phyloP scores from a whole-genome alignment of 2,797 vertebrate species.

The Pantherophis vulpinus region DNA sequence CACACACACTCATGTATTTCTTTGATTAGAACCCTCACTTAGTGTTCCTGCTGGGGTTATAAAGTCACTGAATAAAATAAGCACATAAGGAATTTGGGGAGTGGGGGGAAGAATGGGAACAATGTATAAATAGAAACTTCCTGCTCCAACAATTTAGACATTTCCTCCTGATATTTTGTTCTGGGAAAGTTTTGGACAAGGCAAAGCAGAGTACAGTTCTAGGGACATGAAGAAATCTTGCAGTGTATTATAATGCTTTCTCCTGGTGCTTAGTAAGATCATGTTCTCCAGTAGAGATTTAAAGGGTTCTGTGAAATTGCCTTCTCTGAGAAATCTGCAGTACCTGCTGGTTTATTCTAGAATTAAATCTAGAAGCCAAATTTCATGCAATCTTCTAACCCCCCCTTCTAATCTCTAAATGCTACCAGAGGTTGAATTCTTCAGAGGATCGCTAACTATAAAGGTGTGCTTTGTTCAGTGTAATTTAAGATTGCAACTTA shows the following conservation, averaged over 20 bases:
- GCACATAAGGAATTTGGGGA: slow-evolving; percentile 58
- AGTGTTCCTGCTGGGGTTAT: slow-evolving; percentile 61
- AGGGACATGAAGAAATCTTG: neutral
- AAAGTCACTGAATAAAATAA: slow-evolving; percentile 50
- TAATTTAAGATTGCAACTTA: neutral
- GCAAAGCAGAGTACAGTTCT: slow-evolving; percentile 38
- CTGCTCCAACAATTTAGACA: slow-evolving; percentile 57
- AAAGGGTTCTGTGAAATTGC: neutral
- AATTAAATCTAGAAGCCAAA: neutral
- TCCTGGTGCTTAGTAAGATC: rapidly evolving
- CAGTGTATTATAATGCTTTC: neutral
- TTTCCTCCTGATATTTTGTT: slow-evolving; percentile 49
- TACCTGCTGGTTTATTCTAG: neutral
- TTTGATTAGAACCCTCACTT: slow-evolving; percentile 54
- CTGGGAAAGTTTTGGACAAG: slow-evolving; percentile 30
- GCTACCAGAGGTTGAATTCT: neutral
- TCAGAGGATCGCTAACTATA: neutral
- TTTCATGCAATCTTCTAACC: neutral
- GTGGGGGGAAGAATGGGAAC: slow-evolving; percentile 37
- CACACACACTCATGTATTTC: slow-evolving; percentile 30
- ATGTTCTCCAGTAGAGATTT: neutral
- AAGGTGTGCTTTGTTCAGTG: neutral
- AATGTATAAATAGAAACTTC: slow-evolving; percentile 62
- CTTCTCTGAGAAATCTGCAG: neutral
- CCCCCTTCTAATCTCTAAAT: neutral